Evolutionary conservation across 2,113 vertebrate genomes (phyloP).

Genomic region (Pseudorasbora parva): DNA sequence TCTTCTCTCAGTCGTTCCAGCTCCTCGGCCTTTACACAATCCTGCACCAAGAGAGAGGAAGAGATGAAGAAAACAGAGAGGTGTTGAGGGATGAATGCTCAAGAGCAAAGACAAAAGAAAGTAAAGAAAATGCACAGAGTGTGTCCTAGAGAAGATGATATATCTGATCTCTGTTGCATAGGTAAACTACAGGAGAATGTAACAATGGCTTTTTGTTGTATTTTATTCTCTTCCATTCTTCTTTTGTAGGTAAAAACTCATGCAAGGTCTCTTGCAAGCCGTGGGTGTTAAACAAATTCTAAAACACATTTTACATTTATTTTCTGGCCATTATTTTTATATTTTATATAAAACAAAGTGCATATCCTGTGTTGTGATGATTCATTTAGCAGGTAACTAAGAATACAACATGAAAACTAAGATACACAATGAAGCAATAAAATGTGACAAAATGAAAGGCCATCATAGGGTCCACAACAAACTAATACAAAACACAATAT

Average conservation of each 20-base stretch:
- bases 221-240: neutral
- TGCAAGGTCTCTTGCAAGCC: neutral
- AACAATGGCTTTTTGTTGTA: neutral
- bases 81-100: neutral
- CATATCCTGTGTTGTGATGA: neutral
- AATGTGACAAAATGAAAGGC: neutral
- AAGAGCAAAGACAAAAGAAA: neutral
- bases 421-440: neutral
- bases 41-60: constrained; percentile 24
- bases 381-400: neutral
- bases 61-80: neutral
- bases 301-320: neutral
- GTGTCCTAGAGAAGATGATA: neutral
- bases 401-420: neutral
- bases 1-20: constrained; percentile 64
- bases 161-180: neutral
- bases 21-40: constrained; percentile 57
- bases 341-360: neutral
- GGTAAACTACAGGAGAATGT: constrained; percentile 1
- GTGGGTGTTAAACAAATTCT: neutral
- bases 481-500: neutral
- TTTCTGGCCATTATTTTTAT: neutral
- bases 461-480: neutral
- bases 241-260: neutral
- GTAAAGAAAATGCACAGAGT: neutral